Base-by-base conservation (phyloP, 2,113 vertebrate species). In the Tragelaphus scriptus region DNA sequence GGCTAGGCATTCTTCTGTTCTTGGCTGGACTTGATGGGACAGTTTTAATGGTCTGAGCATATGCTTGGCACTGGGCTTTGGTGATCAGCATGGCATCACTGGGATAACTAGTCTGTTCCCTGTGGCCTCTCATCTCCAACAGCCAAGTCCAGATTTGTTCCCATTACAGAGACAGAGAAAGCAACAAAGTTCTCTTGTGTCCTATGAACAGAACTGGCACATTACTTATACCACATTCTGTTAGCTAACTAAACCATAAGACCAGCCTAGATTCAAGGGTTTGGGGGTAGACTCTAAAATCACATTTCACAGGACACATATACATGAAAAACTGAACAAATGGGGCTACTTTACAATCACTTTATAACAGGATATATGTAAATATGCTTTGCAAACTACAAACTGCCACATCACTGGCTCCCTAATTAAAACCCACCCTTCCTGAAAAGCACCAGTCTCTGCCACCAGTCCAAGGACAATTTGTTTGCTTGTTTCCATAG, bases 401-500 rank as follows among this genome's bases (percentile, higher is more conserved):
- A 97, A 95, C 17, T 84, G 44, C 30, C 90, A 93, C 13, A 82
- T 17, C 16, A 59, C 3, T 5, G 13, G 28, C 11, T 90, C 47
- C 51, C 84, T 88, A 79, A 65, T 28, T 79, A 90, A 95, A 97
- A 90, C 17, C 25, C 21, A 81, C n/a, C 87, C 63, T 53, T 89
- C 55, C 14, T 59, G 36, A 87, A 96, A 88, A 96, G n/a, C 10
- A 28, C 51, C 40, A 96, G 59, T 23, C 40, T n/a, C 23, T 51
- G 87, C 56, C 81, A 80, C 61, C 71, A 82, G 56, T 88, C 65
- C 95, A 91, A 94, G 44, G 85, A 63, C 51, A 51, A 47, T 80
- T 96, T 71, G 10, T 91, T 86, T 96, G 61, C 87, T 96, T 63
- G 10, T 91, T 84, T 96, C 85, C 87, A 81, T 40, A 75, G n/a